A percentile compares a stretch with the other conserved stretches of the same genome.
These are phyloP conservation scores for Drosophila ercepeae DNA, from an alignment of 1,140 invertebrate genomes.

Conservation along the genomic window DNA sequence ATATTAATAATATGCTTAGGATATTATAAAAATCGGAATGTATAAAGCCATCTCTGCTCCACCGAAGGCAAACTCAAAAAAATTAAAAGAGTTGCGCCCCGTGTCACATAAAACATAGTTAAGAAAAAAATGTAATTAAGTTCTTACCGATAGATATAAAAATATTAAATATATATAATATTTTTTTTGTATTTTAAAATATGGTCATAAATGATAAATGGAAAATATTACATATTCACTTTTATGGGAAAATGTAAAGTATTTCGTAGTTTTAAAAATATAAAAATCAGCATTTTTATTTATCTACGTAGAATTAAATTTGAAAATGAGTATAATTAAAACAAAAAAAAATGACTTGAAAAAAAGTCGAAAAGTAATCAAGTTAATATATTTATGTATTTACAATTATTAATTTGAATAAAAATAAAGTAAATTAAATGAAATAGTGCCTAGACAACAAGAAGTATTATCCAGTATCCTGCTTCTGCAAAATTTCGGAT, in stretches of 20 bases:
- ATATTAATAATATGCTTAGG: slow-evolving; percentile 33
- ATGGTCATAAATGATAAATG: slow-evolving; percentile 3
- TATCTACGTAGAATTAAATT: slow-evolving; percentile 31
- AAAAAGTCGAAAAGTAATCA: background rate
- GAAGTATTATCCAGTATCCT: background rate
- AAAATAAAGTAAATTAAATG: slow-evolving; percentile 24
- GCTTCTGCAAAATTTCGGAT: background rate
- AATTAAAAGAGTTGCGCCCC: background rate
- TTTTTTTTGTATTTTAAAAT: slow-evolving; percentile 47
- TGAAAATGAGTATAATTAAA: slow-evolving; percentile 14
- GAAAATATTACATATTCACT: slow-evolving; percentile 24
- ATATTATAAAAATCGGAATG: slow-evolving; percentile 23
- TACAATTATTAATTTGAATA: background rate
- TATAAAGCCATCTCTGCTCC: slow-evolving; percentile 32
- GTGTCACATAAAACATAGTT: background rate
- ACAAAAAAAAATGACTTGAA: slow-evolving; percentile 1
- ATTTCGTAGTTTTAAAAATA: slow-evolving; percentile 72
- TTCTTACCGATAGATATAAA: background rate
- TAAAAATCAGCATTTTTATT: slow-evolving; percentile 71
- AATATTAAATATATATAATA: background rate
- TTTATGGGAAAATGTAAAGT: slow-evolving; percentile 63
- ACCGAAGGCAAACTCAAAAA: slow-evolving; percentile 44
- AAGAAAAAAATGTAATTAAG: background rate
- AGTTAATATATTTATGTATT: background rate
- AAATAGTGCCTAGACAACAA: slow-evolving; percentile 65